Evolutionary conservation across 2,888 invertebrate genomes (phyloP), one percentile per base, ranked within the genome.

Genomic region (Nasonovia ribisnigri): DNA sequence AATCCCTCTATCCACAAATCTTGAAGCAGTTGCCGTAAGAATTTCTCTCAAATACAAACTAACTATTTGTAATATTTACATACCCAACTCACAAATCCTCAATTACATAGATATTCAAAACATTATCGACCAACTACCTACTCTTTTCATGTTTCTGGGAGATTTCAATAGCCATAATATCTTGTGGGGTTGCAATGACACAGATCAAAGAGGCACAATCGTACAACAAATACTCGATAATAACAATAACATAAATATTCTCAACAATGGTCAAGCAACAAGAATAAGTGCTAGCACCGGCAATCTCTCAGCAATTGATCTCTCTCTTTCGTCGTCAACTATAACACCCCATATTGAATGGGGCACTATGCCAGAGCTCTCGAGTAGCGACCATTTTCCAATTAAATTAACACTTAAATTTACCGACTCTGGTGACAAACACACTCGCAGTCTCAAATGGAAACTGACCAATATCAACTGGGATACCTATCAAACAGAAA

Each of bases 151-250:
- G 24, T 24, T 54, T 54, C 24, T 54, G 6, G 54, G 54, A 24
- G 54, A 54, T 24, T 54, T 54, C 54, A 54, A 54, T 4, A 54
- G 54, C 3, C 54, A 54, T 4, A 54, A 54, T 54, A 54, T 48
- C 87, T 10, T 46, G 48, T 29, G 48, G 48, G 29, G 48, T 29
- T 87, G 29, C 4, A 87, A 46, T 10, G 48, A 87, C 87, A 48
- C 87, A 3, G 87, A 87, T 13, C 87, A 48, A 87, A 46, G 48
- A 48, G 51, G 88, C 0, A 88, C 24, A n/a, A 88, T 51, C 20
- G 36, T 88, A n/a, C 36, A 48, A 88, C n/a, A 51, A 88, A 88
- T 54, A 88, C 88, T 88, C 36, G 36, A 88, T 88, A 51, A 54
- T 20, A 51, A 51, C 24, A 88, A 88, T 20, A 48, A 11, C 48